Evolutionary conservation across 2,113 vertebrate genomes (phyloP).

Genomic region (Tetrax tetrax): DNA sequence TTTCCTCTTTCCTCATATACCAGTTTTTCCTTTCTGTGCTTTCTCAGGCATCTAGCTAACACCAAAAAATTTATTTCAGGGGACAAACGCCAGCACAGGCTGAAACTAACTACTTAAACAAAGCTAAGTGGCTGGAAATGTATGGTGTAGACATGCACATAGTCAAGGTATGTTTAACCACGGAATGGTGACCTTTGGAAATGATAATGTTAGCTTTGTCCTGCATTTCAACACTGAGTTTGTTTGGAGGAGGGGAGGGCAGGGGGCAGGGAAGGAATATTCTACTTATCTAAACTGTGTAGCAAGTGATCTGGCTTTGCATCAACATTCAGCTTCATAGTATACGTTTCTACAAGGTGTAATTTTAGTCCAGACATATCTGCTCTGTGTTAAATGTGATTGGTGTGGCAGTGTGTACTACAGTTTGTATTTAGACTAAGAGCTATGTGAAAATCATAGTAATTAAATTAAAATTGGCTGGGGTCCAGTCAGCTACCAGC

Average conservation of each 20-base stretch:
- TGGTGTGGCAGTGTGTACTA: neutral
- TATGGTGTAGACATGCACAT: conserved; percentile 99
- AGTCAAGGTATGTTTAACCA: conserved; percentile 85
- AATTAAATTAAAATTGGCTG: neutral
- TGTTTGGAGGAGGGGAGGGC: neutral
- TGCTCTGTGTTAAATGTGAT: neutral
- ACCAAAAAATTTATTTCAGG: conserved; percentile 74
- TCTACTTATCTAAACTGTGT: neutral
- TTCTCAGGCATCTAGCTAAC: conserved; percentile 1
- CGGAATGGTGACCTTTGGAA: neutral
- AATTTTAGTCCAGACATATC: neutral
- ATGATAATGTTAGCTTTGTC: neutral
- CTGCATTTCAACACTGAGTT: neutral
- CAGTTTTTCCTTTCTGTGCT: neutral
- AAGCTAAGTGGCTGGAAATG: conserved; percentile 99
- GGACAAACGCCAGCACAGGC: conserved; percentile 94
- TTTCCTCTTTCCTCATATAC: neutral
- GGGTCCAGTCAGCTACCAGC: neutral
- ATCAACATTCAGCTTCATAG: neutral
- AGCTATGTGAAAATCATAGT: neutral
- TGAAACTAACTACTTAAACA: conserved; percentile 98
- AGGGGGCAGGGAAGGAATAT: neutral
- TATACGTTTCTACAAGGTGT: neutral
- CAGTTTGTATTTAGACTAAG: neutral
- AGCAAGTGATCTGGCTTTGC: neutral